Base-by-base conservation (phyloP, 2,113 vertebrate species). In the Chionodraco myersi region DNA sequence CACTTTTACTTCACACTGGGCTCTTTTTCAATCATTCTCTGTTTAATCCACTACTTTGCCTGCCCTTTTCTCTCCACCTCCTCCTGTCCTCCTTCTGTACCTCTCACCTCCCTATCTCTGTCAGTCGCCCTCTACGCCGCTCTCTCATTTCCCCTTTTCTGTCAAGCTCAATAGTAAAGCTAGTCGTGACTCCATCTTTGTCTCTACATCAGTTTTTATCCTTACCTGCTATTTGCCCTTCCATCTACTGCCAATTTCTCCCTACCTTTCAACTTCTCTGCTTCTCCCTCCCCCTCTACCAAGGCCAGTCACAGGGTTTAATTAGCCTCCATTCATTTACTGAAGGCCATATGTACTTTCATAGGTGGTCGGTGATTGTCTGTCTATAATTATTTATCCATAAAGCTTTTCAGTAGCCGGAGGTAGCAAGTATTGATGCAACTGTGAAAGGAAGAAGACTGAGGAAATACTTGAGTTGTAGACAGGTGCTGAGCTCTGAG, bases 261-360 rank as follows among this genome's bases (percentile, higher is more conserved):
- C 54, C 3, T 13, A 30, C 15, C 34, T 45, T 63, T 61, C 49
- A n/a, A 1, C 63, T 49, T 70, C 58, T 52, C 67, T 82, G 13
- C 52, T 12, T 53, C 14, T 74, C 26, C 85, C 57, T 71, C 14
- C 77, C 51, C 54, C 51, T 54, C 45, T 75, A 52, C 73, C 58
- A 79, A 54, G 83, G 57, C 5, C 53, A 69, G 57, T 67, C 57
- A 77, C 62, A 48, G 26, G 6, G 72, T 89, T 89, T 87, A 85
- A 89, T 89, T 88, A 81, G 82, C 48, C 77, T 76, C 67, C 58
- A 78, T 91, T 90, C 70, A 87, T 86, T 86, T 75, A 75, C 68
- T 45, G 88, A 92, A 93, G 85, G 90, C 90, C 83, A 75, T 64
- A 26, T 75, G 80, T 66, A 65, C 79, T 80, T 90, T 70, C 77